Conservation (phyloP, 1,140 invertebrate genomes). For the Stegodyphus dumicola region DNA sequence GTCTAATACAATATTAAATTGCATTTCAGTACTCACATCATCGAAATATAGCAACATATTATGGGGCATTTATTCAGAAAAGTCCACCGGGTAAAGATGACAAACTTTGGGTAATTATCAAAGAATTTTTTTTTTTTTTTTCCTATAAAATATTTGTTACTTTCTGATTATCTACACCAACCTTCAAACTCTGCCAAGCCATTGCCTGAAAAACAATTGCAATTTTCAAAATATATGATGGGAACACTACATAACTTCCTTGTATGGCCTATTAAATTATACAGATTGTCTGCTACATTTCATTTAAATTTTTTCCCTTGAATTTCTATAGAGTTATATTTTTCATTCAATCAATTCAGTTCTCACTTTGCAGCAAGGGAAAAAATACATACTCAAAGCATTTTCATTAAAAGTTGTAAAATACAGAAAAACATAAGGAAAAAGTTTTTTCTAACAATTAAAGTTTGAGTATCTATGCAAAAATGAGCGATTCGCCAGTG, state of each 20-base stretch:
- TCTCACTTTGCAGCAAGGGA: too few species aligned
- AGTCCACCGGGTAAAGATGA: conserved; percentile 98
- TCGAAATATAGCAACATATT: conserved; percentile 99
- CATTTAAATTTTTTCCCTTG: too few species aligned
- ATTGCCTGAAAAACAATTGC: background rate
- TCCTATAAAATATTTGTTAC: background rate
- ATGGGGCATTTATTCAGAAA: conserved; percentile 99
- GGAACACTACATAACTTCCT: too few species aligned
- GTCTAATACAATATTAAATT: conserved; percentile 22
- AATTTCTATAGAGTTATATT: too few species aligned
- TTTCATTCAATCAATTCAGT: too few species aligned
- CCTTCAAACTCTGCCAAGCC: background rate
- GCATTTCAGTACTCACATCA: conserved; percentile 93
- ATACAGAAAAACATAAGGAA: too few species aligned
- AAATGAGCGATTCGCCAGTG: too few species aligned
- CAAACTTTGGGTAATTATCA: conserved; percentile 85
- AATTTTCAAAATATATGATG: background rate
- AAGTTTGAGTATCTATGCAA: background rate
- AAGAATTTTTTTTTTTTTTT: background rate
- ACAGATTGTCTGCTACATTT: too few species aligned
- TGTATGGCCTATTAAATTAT: too few species aligned
- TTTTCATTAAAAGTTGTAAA: too few species aligned
- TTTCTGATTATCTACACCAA: background rate
- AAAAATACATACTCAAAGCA: too few species aligned
- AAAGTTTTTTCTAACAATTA: background rate